These are phyloP conservation scores for Leptinotarsa defecta DNA, from an alignment of 1,140 invertebrate genomes.

Conservation along the genomic window DNA sequence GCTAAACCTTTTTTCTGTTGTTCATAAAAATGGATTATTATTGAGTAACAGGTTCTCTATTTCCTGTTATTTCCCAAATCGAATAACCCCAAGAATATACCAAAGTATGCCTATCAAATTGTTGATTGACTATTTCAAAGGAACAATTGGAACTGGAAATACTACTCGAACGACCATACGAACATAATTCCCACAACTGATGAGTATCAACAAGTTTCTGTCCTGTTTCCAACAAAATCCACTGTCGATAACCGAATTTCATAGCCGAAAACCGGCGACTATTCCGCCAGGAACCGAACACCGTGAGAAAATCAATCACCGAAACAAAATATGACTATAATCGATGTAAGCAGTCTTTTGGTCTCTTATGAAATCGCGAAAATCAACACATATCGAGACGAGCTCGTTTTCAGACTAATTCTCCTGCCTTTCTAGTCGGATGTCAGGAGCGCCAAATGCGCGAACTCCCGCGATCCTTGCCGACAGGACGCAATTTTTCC, in stretches of 20 bases:
- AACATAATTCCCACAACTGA: background rate
- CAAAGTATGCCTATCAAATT: no score
- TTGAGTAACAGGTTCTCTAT: no score
- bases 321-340: background rate
- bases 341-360: background rate
- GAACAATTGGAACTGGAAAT: no score
- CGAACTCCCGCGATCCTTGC: conserved; percentile 27
- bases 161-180: background rate
- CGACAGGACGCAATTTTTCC: conserved; percentile 42
- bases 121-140: no score
- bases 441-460: conserved; percentile 30
- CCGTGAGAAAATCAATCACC: background rate
- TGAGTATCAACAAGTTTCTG: background rate
- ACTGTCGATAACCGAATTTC: background rate
- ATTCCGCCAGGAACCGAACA: background rate
- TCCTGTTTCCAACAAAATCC: background rate
- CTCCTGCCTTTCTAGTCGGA: conserved; percentile 28
- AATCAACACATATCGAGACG: conserved; percentile 15
- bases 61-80: no score
- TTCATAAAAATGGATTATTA: no score
- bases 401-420: conserved; percentile 31
- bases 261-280: background rate
- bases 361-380: background rate
- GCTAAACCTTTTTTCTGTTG: no score
- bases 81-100: no score